A percentile compares a stretch with the other conserved stretches of the same genome.
Evolutionary conservation across 2,888 invertebrate species (phyloP).

Genomic region (Drosophila anceps): DNA sequence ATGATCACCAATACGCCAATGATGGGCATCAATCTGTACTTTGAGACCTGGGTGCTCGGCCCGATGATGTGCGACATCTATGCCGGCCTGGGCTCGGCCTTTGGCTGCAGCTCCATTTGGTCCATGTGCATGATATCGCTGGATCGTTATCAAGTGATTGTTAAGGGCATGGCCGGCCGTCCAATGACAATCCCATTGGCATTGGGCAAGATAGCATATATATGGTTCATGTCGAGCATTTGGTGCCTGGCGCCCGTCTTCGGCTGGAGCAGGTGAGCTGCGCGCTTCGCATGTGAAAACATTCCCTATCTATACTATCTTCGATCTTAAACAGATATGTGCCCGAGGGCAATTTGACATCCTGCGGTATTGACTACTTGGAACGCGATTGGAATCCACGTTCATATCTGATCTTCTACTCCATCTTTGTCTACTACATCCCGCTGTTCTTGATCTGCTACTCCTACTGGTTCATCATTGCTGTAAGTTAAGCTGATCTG

Average conservation of each 20-base stretch:
- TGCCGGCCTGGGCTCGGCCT: conserved; percentile 94
- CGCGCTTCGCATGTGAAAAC: not conserved
- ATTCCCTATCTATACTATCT: not conserved
- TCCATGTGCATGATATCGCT: conserved; percentile 96
- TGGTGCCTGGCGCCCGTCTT: conserved; percentile 95
- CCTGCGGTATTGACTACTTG: conserved; percentile 95
- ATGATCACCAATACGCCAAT: conserved; percentile 88
- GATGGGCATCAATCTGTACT: conserved; percentile 85
- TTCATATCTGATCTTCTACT: conserved; percentile 92
- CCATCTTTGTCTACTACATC: conserved; percentile 91
- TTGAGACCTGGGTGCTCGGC: conserved; percentile 85
- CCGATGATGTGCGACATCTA: conserved; percentile 95
- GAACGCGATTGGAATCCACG: conserved; percentile 91
- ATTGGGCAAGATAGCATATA: conserved; percentile 90
- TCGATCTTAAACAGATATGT: conserved; percentile 89
- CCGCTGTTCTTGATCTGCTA: conserved; percentile 93
- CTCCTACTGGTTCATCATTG: conserved; percentile 95
- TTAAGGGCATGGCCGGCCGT: conserved; percentile 94
- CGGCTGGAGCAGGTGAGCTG: conserved; percentile 94
- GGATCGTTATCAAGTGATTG: conserved; percentile 97
- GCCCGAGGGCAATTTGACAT: conserved; percentile 97
- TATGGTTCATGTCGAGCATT: conserved; percentile 91
- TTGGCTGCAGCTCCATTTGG: conserved; percentile 96
- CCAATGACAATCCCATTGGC: conserved; percentile 94
- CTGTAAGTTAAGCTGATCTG: conserved; percentile 86